Percentiles rank a stretch among this genome's conserved stretches.
These are phyloP conservation scores for Nyctereutes procyonoides DNA, from an alignment of 2,113 vertebrate genomes.

Conservation along the genomic window DNA sequence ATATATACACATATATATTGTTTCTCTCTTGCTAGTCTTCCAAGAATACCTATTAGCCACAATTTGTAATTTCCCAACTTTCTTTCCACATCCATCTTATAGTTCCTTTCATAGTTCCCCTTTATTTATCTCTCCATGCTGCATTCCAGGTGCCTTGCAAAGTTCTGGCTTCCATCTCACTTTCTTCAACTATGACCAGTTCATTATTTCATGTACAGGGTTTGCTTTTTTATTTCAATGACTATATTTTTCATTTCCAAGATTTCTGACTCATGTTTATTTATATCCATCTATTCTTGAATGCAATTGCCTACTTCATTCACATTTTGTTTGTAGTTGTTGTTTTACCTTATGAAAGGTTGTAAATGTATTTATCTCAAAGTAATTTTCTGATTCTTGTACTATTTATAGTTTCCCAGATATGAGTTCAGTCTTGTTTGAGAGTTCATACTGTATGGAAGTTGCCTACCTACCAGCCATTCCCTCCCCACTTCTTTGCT, in stretches of 20 bases:
- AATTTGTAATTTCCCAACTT: background rate
- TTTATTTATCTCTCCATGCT: background rate
- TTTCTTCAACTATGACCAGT: background rate
- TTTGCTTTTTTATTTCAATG: background rate
- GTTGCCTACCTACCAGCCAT: background rate
- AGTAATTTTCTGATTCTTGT: background rate
- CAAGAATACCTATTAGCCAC: background rate
- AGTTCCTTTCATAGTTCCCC: background rate
- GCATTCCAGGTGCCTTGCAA: background rate
- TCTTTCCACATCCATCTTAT: background rate
- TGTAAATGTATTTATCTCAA: background rate
- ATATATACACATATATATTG: background rate
- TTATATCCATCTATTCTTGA: background rate
- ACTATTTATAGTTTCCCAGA: background rate
- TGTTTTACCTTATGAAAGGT: background rate
- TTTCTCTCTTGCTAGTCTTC: background rate
- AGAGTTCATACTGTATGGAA: background rate
- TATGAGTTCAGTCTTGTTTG: background rate
- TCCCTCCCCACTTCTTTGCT: background rate
- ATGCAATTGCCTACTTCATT: background rate
- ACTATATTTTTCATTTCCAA: constrained; percentile 23
- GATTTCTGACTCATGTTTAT: background rate
- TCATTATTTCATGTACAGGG: background rate
- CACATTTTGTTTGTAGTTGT: background rate
- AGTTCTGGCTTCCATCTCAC: background rate